phyloP scores from a whole-genome alignment of 1,140 invertebrate species.

The Anthonomus grandis region DNA sequence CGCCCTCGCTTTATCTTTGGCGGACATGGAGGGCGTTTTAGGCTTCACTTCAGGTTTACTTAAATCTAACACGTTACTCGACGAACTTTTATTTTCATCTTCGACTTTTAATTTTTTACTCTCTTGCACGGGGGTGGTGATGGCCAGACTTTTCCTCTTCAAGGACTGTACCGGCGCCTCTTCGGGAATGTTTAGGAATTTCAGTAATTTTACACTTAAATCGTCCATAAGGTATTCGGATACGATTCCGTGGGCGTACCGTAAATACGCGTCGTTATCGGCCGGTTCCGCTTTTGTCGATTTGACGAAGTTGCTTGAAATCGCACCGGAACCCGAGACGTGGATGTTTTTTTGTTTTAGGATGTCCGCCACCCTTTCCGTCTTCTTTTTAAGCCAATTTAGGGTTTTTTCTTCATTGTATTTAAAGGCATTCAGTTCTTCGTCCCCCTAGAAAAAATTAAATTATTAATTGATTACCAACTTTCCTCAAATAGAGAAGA shows the following conservation, averaged over 20 bases:
- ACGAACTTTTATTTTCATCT: constrained; percentile 33
- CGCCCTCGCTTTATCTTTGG: constrained; percentile 69
- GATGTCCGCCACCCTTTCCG: constrained; percentile 58
- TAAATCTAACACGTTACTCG: constrained; percentile 40
- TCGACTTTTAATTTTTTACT: constrained; percentile 48
- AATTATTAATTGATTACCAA: too few species aligned
- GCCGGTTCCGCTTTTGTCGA: constrained; percentile 33
- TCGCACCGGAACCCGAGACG: constrained; percentile 61
- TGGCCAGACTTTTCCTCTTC: constrained; percentile 56
- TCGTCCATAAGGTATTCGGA: constrained; percentile 67
- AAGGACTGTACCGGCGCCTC: constrained; percentile 51
- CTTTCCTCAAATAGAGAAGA: too few species aligned
- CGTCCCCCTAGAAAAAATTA: constrained; percentile 52
- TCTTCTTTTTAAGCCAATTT: constrained; percentile 67
- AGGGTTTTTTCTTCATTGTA: constrained; percentile 74
- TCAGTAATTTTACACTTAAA: constrained; percentile 57
- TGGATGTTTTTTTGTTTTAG: constrained; percentile 68
- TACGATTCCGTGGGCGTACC: constrained; percentile 66
- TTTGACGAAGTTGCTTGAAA: constrained; percentile 67
- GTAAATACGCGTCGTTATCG: constrained; percentile 59
- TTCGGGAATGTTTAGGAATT: constrained; percentile 60
- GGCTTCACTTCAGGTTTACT: constrained; percentile 40
- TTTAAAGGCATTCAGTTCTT: constrained; percentile 69
- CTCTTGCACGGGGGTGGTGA: constrained; percentile 30
- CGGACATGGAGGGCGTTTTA: constrained; percentile 52